Evolutionary conservation across 2,113 vertebrate species (phyloP).

Genomic region (Ictidomys tridecemlineatus): DNA sequence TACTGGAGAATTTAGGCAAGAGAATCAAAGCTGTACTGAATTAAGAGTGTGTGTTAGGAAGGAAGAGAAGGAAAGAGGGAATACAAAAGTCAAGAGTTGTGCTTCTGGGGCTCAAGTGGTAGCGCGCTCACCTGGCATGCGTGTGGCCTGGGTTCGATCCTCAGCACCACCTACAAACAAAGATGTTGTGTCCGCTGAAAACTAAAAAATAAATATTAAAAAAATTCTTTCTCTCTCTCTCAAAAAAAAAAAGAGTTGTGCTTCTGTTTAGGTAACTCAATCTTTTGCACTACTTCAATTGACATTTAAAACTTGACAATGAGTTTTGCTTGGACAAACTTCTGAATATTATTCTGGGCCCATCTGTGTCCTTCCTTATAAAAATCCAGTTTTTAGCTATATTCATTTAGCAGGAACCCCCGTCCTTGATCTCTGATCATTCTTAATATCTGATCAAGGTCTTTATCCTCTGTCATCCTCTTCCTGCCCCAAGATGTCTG

Average conservation of each 20-base stretch:
- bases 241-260: neutral
- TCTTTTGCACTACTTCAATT: neutral
- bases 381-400: neutral
- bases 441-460: neutral
- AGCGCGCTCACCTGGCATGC: too few species aligned
- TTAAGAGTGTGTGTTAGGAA: neutral
- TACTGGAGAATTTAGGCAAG: neutral
- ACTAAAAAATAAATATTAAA: too few species aligned
- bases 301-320: neutral
- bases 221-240: too few species aligned
- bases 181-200: too few species aligned
- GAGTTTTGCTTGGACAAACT: neutral
- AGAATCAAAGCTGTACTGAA: neutral
- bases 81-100: neutral
- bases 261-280: neutral
- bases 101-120: neutral
- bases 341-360: neutral
- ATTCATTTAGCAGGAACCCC: neutral
- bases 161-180: too few species aligned
- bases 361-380: neutral
- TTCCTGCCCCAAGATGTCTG: neutral
- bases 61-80: neutral
- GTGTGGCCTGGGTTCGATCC: too few species aligned
- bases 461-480: neutral
- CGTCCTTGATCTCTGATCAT: neutral